A percentile compares a stretch with the other conserved stretches of the same genome.
Conservation (phyloP, 1,140 invertebrate species). For the Chelonus insularis region DNA sequence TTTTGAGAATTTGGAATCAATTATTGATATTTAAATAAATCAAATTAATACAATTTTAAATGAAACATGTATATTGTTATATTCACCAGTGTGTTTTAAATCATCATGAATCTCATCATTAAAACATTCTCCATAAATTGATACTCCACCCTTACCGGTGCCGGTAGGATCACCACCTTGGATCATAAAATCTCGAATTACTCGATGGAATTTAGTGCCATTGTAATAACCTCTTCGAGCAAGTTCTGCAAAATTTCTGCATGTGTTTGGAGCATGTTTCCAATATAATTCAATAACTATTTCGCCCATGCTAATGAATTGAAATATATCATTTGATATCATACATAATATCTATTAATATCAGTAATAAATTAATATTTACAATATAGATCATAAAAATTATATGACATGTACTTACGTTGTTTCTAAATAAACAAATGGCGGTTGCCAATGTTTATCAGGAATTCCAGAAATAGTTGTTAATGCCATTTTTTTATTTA, state of each 20-base stretch:
- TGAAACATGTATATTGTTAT: no score
- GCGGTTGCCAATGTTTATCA: conserved; percentile 84
- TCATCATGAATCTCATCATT: conserved; percentile 94
- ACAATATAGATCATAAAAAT: conserved; percentile 36
- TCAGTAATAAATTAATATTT: conserved; percentile 26
- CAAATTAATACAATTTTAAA: neutral
- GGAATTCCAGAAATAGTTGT: conserved; percentile 68
- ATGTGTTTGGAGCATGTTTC: conserved; percentile 95
- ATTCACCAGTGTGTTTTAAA: conserved; percentile 87
- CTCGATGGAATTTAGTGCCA: conserved; percentile 93
- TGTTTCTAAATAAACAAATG: conserved; percentile 78
- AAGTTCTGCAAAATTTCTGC: conserved; percentile 95
- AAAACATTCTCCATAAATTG: conserved; percentile 95
- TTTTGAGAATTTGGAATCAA: no score
- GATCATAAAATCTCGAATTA: conserved; percentile 98
- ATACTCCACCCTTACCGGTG: conserved; percentile 92
- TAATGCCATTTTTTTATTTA: conserved; percentile 43
- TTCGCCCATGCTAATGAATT: conserved; percentile 84
- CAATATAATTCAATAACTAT: conserved; percentile 93
- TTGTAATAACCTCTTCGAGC: conserved; percentile 93
- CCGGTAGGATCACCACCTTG: conserved; percentile 94
- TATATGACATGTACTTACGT: no score
- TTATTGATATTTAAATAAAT: conserved; percentile 24
- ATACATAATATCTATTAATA: conserved; percentile 11
- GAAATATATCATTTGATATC: conserved; percentile 8